These are phyloP conservation scores for Poecilia gillii DNA, from an alignment of 2,797 vertebrate genomes.

Conservation along the genomic window DNA sequence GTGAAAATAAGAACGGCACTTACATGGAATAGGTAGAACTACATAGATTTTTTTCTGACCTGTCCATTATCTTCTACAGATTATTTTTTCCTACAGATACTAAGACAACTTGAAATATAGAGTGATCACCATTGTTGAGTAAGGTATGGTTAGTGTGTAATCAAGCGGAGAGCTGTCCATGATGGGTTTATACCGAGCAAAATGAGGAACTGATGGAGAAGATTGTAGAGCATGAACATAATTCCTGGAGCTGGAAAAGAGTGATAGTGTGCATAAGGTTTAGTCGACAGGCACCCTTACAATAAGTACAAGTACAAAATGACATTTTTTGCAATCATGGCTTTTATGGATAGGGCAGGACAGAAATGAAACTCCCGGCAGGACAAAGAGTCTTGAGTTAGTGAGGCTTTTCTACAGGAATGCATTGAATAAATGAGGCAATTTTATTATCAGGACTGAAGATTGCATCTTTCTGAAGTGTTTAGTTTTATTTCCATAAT, in stretches of 20 bases:
- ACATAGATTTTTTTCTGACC: slow-evolving; percentile 9
- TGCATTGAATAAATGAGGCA: not conserved
- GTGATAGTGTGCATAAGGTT: slow-evolving; percentile 34
- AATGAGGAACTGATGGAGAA: slow-evolving; percentile 44
- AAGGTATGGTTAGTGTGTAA: slow-evolving; percentile 30
- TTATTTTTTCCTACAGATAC: not conserved
- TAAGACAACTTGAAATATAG: slow-evolving; percentile 24
- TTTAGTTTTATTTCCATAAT: not conserved
- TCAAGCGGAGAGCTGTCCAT: slow-evolving; percentile 34
- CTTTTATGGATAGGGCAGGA: slow-evolving; percentile 14
- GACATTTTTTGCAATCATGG: slow-evolving; percentile 36
- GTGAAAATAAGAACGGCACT: not conserved
- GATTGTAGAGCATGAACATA: slow-evolving; percentile 41
- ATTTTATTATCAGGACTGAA: not conserved
- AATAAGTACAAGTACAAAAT: slow-evolving; percentile 42
- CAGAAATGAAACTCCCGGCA: slow-evolving; percentile 20
- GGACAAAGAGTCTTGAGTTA: slow-evolving; percentile 11
- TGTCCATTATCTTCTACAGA: slow-evolving; percentile 3
- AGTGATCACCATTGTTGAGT: slow-evolving; percentile 4
- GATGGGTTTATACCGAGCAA: slow-evolving; percentile 30
- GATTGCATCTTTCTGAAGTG: not conserved
- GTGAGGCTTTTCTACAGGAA: not conserved
- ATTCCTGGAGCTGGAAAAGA: slow-evolving; percentile 39
- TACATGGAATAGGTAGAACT: not conserved
- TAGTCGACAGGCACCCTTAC: slow-evolving; percentile 31